Percentiles rank a stretch among this genome's conserved stretches.
phyloP scores from a whole-genome alignment of 1,140 invertebrate species.

The Tribolium madens region DNA sequence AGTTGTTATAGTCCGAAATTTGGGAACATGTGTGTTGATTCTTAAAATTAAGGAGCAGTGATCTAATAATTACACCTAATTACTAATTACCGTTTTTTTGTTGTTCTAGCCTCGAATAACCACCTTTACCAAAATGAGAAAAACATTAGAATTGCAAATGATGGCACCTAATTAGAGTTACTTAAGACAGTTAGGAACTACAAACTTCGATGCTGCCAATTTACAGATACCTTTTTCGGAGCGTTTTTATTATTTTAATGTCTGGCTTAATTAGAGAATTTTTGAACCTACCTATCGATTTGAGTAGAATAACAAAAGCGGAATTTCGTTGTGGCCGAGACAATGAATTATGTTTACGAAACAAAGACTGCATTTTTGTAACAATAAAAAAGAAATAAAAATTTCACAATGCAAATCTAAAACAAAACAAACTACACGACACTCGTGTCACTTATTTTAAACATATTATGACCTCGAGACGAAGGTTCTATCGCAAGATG shows the following conservation, averaged over 20 bases:
- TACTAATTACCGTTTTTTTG: slow-evolving; percentile 13
- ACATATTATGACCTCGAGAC: neutral
- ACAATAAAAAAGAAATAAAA: neutral
- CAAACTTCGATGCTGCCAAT: neutral
- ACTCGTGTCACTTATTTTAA: neutral
- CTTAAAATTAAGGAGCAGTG: too few species aligned
- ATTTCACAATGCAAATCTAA: neutral
- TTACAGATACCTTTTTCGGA: slow-evolving; percentile 2
- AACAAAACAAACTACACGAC: neutral
- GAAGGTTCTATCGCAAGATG: neutral
- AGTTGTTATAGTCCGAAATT: too few species aligned
- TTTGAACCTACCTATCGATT: too few species aligned
- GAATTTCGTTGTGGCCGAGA: too few species aligned
- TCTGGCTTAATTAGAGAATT: neutral
- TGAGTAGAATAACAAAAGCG: too few species aligned
- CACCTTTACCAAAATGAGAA: neutral
- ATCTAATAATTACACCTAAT: neutral
- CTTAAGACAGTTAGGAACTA: neutral
- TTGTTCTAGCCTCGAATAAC: neutral
- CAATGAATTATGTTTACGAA: too few species aligned
- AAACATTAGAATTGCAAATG: slow-evolving; percentile 20
- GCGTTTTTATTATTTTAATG: neutral
- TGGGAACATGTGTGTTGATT: too few species aligned
- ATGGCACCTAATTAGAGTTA: neutral
- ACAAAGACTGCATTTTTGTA: too few species aligned